Evolutionary conservation across 2,797 vertebrate genomes (phyloP).

Genomic region (Nannoperca australis): DNA sequence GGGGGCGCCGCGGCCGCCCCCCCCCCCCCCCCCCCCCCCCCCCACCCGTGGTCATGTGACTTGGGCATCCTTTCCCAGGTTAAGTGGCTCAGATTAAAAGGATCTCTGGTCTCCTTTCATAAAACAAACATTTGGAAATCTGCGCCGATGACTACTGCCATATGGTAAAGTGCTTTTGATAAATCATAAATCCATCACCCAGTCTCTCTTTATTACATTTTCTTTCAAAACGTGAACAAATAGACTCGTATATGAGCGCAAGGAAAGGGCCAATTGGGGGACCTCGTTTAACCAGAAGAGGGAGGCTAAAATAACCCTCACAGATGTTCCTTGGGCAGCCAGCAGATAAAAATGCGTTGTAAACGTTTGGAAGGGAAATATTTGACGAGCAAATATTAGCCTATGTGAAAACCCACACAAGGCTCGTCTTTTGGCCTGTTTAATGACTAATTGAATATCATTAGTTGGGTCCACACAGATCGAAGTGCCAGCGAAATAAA

Average conservation of each 20-base stretch:
- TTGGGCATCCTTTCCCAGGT: slow-evolving; percentile 78
- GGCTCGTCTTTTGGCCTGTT: slow-evolving; percentile 88
- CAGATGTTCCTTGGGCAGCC: slow-evolving; percentile 90
- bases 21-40: too few relatives aligned
- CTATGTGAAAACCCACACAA: slow-evolving; percentile 87
- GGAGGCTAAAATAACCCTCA: slow-evolving; percentile 84
- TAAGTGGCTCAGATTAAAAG: slow-evolving; percentile 78
- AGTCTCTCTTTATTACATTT: slow-evolving; percentile 88
- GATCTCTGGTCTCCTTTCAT: slow-evolving; percentile 81
- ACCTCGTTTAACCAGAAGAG: slow-evolving; percentile 84
- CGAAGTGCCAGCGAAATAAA: slow-evolving; percentile 87
- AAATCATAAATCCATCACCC: slow-evolving; percentile 91
- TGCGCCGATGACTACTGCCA: slow-evolving; percentile 88
- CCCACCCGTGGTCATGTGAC: slow-evolving; percentile 86
- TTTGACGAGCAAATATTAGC: slow-evolving; percentile 99
- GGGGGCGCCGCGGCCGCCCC: too few relatives aligned
- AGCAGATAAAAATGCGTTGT: slow-evolving; percentile 90
- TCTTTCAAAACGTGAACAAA: slow-evolving; percentile 91
- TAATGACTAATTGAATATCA: slow-evolving; percentile 95
- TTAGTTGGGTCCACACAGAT: slow-evolving; percentile 91
- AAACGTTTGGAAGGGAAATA: slow-evolving; percentile 94
- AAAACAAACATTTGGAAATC: slow-evolving; percentile 90
- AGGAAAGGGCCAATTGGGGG: slow-evolving; percentile 83
- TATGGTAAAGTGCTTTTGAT: slow-evolving; percentile 94
- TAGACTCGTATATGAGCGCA: slow-evolving; percentile 81